Evolutionary conservation across 1,140 invertebrate genomes (phyloP).

Genomic region (Chrysoperla carnea): DNA sequence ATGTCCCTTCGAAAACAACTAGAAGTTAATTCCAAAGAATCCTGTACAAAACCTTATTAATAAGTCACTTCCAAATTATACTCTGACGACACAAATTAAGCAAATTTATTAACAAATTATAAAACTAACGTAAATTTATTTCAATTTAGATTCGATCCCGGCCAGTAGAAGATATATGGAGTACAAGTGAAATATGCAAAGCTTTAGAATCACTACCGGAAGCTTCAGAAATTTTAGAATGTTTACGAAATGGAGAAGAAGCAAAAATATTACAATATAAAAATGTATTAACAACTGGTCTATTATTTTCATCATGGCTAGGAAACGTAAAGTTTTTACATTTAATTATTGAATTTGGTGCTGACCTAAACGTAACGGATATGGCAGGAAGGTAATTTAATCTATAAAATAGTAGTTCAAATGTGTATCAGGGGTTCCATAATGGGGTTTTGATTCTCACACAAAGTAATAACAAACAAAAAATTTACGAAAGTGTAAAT

Average conservation of each 20-base stretch:
- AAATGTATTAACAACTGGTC: conserved; percentile 11
- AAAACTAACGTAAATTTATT: too few relatives aligned
- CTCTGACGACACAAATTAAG: too few relatives aligned
- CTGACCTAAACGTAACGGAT: conserved; percentile 24
- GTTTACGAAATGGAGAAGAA: conserved; percentile 24
- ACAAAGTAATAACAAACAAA: too few relatives aligned
- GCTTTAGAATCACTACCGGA: conserved; percentile 18
- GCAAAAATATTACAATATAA: conserved; percentile 10
- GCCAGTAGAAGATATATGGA: conserved; percentile 30
- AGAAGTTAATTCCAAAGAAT: too few relatives aligned
- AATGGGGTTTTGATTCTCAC: too few relatives aligned
- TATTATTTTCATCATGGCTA: conserved; percentile 31
- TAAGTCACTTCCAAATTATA: too few relatives aligned
- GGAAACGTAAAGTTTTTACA: conserved; percentile 24
- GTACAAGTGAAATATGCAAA: conserved; percentile 20
- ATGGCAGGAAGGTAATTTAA: conserved; percentile 26
- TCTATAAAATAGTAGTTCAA: conserved; percentile 1
- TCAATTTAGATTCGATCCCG: conserved; percentile 14
- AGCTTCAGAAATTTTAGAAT: conserved; percentile 24
- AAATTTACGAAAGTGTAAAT: too few relatives aligned
- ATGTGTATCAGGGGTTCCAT: too few relatives aligned
- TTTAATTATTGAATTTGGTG: conserved; percentile 22
- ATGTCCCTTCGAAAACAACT: too few relatives aligned
- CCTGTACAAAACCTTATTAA: too few relatives aligned
- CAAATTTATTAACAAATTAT: too few relatives aligned